phyloP scores from a whole-genome alignment of 2,797 vertebrate genomes.

The Sitta carolinensis region DNA sequence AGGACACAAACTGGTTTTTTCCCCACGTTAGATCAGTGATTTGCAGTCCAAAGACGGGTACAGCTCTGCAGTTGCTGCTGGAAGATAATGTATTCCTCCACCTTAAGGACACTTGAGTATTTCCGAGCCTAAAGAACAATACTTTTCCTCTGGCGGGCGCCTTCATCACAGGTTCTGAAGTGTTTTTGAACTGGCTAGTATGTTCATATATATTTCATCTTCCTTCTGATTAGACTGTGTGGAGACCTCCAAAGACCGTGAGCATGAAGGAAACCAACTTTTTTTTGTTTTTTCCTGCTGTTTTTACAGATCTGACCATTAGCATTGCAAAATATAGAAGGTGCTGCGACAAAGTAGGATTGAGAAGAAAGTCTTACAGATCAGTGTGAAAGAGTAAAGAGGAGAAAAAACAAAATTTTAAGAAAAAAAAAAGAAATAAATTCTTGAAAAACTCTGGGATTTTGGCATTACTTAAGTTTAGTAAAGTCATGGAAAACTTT shows the following conservation, averaged over 20 bases:
- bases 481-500: background rate
- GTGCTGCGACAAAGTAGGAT: background rate
- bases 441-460: background rate
- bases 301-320: background rate
- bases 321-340: background rate
- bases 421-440: too few species aligned
- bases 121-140: background rate
- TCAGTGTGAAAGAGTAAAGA: background rate
- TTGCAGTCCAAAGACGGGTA: background rate
- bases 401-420: background rate
- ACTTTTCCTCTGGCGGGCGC: background rate
- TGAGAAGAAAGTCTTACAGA: background rate
- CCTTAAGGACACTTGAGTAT: background rate
- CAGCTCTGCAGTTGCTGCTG: background rate
- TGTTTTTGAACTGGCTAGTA: background rate
- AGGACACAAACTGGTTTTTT: background rate
- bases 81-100: background rate
- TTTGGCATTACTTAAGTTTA: background rate
- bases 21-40: background rate
- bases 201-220: background rate
- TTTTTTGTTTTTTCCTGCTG: background rate
- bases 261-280: background rate
- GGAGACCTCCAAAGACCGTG: background rate
- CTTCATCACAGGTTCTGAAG: background rate
- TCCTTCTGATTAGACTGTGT: background rate